Conservation (phyloP, 2,113 vertebrate genomes). For the Nesogale talazaci region DNA sequence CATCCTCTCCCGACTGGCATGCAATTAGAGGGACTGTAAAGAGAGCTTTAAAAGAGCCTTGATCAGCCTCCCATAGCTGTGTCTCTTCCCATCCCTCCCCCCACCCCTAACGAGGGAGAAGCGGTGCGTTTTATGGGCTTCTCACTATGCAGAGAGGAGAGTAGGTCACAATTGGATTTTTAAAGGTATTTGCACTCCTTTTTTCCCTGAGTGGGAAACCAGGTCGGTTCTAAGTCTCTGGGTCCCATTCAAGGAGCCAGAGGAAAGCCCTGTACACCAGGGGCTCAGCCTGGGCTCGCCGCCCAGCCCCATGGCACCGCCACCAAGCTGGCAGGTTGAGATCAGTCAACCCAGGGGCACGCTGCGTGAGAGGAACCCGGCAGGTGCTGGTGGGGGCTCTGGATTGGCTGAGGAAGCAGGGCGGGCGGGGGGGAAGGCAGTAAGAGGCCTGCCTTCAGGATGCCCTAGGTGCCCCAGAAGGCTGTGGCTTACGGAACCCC, state of each 20-base stretch:
- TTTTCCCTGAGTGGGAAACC: neutral
- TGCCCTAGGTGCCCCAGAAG: neutral
- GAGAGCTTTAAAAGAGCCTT: neutral
- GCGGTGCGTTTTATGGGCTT: neutral
- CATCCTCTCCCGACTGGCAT: neutral
- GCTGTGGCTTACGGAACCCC: neutral
- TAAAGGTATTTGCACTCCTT: neutral
- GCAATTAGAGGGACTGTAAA: conserved; percentile 19
- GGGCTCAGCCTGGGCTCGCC: neutral
- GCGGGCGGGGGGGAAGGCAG: neutral
- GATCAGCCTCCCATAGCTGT: neutral
- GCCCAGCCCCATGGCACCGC: neutral
- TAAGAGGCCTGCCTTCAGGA: no score
- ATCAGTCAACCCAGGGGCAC: fast-evolving
- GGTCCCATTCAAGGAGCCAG: neutral
- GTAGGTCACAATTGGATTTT: neutral
- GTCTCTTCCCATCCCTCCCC: neutral
- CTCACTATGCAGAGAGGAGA: conserved; percentile 35
- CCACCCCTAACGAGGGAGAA: neutral
- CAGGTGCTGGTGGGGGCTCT: neutral
- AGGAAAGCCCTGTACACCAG: neutral
- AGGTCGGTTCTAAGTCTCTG: neutral
- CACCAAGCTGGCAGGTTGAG: neutral
- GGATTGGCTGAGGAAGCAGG: no score
- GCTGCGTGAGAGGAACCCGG: fast-evolving